Conservation (phyloP, 2,888 invertebrate genomes). For the Cecidostiba fungosa region DNA sequence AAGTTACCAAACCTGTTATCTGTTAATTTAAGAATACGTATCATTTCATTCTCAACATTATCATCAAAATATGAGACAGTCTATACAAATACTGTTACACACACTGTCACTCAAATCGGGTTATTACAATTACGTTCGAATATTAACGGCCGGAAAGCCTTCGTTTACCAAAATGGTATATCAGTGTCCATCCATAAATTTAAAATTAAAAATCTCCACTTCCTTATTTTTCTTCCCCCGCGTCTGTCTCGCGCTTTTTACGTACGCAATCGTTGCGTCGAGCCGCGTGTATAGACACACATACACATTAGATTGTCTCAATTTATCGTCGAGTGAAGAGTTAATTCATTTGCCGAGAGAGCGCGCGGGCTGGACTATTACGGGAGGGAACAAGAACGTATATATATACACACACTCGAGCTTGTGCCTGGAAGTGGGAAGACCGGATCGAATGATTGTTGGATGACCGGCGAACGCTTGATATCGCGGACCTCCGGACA, state of each 20-base stretch:
- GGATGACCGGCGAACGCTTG: slow-evolving; percentile 35
- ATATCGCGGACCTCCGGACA: slow-evolving; percentile 45
- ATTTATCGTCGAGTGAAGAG: slow-evolving; percentile 47
- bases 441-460: slow-evolving; percentile 54
- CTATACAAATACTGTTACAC: background rate
- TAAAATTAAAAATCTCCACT: slow-evolving; percentile 29
- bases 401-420: background rate
- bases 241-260: background rate
- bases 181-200: background rate
- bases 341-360: slow-evolving; percentile 35
- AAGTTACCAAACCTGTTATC: slow-evolving; percentile 8
- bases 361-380: background rate
- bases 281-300: background rate
- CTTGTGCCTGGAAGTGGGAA: slow-evolving; percentile 46
- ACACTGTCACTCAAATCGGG: background rate
- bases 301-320: slow-evolving; percentile 30
- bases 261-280: background rate
- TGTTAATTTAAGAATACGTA: background rate
- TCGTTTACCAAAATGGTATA: background rate
- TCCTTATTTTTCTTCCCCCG: slow-evolving; percentile 39
- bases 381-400: slow-evolving; percentile 34
- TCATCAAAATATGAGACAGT: background rate
- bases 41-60: background rate
- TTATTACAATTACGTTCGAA: background rate
- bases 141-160: background rate